Evolutionary conservation across 2,113 vertebrate genomes (phyloP), one percentile per base, ranked within the genome.

Genomic region (Myotis davidii): DNA sequence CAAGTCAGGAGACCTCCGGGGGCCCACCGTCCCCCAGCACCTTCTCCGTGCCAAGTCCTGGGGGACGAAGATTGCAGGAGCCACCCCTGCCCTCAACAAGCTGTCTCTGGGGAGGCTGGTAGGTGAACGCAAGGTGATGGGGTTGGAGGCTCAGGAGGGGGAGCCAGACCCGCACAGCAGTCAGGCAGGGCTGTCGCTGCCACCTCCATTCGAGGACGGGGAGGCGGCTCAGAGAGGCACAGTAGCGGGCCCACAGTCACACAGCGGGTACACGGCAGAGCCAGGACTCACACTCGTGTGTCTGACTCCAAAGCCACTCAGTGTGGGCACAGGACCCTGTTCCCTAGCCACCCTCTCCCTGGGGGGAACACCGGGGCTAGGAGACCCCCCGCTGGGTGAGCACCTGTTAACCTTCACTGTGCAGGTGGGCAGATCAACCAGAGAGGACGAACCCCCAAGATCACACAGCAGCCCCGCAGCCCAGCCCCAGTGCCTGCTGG

Each of bases 401-500:
- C 25, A 29, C 54, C 12, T 1, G 10, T 32, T 5, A 9, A 34
- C 50, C 9, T 39, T 74, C 48, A 3, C 90, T 20, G 69, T 2
- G 32, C 12, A 20, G 13, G 25, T 3, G n/a, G 50, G 56, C 12
- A 54, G 37, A 20, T 25, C 16, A 27, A 8, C 45, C 21, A 2
- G 6, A 50, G 27, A 54, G 54, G 27, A 13, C 5, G 7, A 20
- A 7, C 61, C n/a, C 37, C 56, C 9, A 16, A 7, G 29, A n/a
- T 13, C n/a, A 12, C 21, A 12, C 32, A 48, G 79, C 2, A 61
- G n/a, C 34, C 34, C 37, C 54, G 0, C 9, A 13, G 32, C 39
- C 70, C 39, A 27, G 21, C 70, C 25, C 3, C 0, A 0, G 37
- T 2, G 56, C 0, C 9, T 3, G 50, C 14, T 2, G 9, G 54